Base-by-base conservation (phyloP, 30 jellyfish, hydroid and myxozoan genomes). In the Thelohanellus kitauei region DNA sequence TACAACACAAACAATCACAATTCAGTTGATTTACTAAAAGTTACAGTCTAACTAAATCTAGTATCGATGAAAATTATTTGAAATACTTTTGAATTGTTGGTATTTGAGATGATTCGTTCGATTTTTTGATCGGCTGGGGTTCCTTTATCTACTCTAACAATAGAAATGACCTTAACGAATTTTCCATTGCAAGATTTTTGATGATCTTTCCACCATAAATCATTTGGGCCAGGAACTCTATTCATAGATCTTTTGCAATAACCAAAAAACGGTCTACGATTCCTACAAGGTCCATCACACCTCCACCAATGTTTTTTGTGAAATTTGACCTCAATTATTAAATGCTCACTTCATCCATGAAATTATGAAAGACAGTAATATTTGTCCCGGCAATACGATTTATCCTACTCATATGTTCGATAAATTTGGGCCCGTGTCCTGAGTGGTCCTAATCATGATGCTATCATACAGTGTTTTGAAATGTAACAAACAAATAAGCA, bases 241-340 rank as follows among this genome's bases (percentile, higher is more conserved):
- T 71, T 71, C 86, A 71, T 71, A 4, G 91, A 65, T 10, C 91
- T 54, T 1, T 71, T 58, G 15, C 60, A 78, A 11, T 53, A 44
- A 4, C 91, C 91, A 50, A 3, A 71, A 23, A 32, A 71, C 18
- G 91, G 91, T 0, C 67, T 84, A 22, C 84, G 65, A 5, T 31
- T 30, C 27, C 32, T 61, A 45, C 91, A 71, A 13, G 84, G 84
- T 10, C 91, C 91, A 37, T 71, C 83, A 32, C 91, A 71, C 40
- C 38, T 47, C 91, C 91, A 71, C 91, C 91, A 71, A 55, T 71
- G 91, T 35, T 54, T 83, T 37, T 84, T 32, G 43, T 71, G 56
- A 23, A 41, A 22, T 33, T 71, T 54, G 9, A 71, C 91, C 86
- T 71, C 33, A 14, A 22, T n/a, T n/a, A n/a, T n/a, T n/a, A n/a